Evolutionary conservation across 2,113 vertebrate species (phyloP), one percentile per base, ranked within the genome.

Genomic region (Ardeotis arabs): DNA sequence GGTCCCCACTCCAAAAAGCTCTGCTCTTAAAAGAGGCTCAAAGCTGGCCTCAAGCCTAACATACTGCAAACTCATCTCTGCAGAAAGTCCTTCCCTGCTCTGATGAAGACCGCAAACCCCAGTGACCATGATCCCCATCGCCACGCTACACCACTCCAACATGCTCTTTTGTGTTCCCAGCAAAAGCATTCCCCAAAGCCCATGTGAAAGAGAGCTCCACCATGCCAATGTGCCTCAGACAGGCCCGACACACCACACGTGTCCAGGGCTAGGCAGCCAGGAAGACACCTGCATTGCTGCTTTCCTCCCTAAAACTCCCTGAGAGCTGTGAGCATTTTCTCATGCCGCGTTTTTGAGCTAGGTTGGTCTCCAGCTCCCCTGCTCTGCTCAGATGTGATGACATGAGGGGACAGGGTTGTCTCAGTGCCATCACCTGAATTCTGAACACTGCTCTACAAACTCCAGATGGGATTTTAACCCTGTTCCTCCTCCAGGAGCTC

Each of bases 91-190:
- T 53, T 58, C 13, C 45, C 17, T 11, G 1, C 18, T 49, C 22
- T 20, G 24, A 85, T 7, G n/a, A 63, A 6, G 12, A 22, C 59
- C n/a, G 18, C 0, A 4, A 60, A 33, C 6, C 28, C 17, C 50
- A 6, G 63, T 25, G 68, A 11, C 15, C 5, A 13, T 2, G 10
- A 12, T 64, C 5, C 47, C 53, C 66, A 27, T 1, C 56, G 13
- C 49, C 18, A 11, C 6, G 0, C 24, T 3, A 1, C 2, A 2
- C 9, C 44, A 9, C 28, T 24, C 29, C 4, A 5, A 27, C 0
- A 0, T 0, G 3, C 3, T 18, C 31, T 23, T 59, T 7, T 14
- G 21, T 7, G 29, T 33, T 16, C 25, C 33, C 53, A 23, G 27
- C 25, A 72, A 49, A 33, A 47, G 1, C 33, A 63, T 82, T 44